phyloP scores from a whole-genome alignment of 2,888 invertebrate species.

The Lottia scabra region DNA sequence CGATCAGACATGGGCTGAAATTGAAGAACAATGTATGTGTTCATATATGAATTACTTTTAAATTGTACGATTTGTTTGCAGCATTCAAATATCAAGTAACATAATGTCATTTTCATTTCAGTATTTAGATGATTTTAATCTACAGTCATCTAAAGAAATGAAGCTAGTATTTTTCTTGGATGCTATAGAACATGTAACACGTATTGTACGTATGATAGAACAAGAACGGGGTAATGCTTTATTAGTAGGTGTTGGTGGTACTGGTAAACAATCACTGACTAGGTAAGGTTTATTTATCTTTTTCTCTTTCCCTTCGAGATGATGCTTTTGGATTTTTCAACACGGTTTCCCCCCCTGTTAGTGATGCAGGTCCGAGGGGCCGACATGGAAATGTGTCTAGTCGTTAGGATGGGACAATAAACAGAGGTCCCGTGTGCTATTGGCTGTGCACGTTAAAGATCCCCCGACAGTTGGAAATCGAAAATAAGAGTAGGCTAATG shows the following conservation, averaged over 20 bases:
- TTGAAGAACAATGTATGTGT: no score
- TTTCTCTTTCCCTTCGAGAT: no score
- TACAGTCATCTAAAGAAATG: conserved; percentile 83
- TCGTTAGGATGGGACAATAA: no score
- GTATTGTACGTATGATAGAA: conserved; percentile 69
- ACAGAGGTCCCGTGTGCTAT: no score
- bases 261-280: conserved; percentile 70
- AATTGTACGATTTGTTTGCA: not conserved
- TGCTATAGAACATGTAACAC: conserved; percentile 69
- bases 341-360: no score
- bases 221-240: conserved; percentile 70
- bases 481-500: no score
- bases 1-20: no score
- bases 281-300: conserved; percentile 45
- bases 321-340: no score
- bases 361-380: no score
- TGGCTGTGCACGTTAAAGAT: no score
- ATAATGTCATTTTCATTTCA: conserved; percentile 64
- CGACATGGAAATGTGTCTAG: no score
- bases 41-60: not conserved
- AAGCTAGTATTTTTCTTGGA: conserved; percentile 85
- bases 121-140: conserved; percentile 87
- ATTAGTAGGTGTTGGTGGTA: conserved; percentile 70
- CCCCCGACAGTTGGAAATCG: no score
- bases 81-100: not conserved